Base-by-base conservation (phyloP, 2,888 invertebrate species). In the Caenorhabditis afra region DNA sequence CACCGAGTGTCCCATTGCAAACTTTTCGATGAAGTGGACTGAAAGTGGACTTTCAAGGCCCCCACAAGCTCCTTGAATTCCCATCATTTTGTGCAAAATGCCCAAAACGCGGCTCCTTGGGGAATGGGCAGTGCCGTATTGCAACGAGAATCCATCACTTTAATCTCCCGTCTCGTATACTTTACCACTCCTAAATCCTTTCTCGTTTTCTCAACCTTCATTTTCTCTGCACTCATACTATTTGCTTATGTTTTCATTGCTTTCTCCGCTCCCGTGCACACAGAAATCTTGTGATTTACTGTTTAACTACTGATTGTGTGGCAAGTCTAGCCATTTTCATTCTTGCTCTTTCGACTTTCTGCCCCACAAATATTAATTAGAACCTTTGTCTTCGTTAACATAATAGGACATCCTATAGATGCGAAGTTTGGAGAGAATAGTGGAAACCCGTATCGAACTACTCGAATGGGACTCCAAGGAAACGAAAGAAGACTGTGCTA, bases 371-470 rank as follows among this genome's bases (percentile, higher is more conserved):
- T 29, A 29, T 29, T 3, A 5, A 29, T 29, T 29, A 29, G 7
- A n/a, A n/a, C n/a, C n/a, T 7, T 29, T 41, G 12, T 11, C 41
- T 41, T 11, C 41, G 7, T 47, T n/a, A n/a, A 47, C 11, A 16
- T 18, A n/a, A 16, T 5, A 3, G 2, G 44, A 12, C 11, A 16
- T 16, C 16, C 1, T 16, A 8, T 11, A 22, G 29, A 81, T 81
- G 85, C 68, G 86, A 47, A 85, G 82, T n/a, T 75, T 88, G 55
- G 88, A 87, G 64, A 76, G 86, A 61, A 85, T 88, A 12, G 86
- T 87, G n/a, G 87, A 87, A 70, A 86, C 88, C 12, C 73, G 87
- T 22, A 85, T 87, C 57, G 87, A 86, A 53, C 81, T 87, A 61
- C 75, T 86, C 22, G 86, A 87, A 78, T 85, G 86, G 76, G 86